Evolutionary conservation across 1,140 invertebrate species (phyloP).

Genomic region (Atta colombica): DNA sequence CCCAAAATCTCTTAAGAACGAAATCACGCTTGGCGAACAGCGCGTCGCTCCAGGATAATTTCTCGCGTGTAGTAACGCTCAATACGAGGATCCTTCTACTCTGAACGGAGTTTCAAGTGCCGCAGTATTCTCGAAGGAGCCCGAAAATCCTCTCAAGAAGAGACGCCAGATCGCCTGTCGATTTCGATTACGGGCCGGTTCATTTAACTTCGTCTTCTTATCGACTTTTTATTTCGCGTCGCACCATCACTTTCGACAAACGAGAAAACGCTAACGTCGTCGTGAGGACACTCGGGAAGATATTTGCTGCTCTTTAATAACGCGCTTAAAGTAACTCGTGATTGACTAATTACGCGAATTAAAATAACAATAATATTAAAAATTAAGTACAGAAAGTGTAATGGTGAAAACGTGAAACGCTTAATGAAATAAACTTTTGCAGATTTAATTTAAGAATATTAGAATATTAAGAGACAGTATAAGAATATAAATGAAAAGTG

Average conservation of each 20-base stretch:
- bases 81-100: constrained; percentile 42
- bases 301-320: constrained; percentile 41
- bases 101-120: constrained; percentile 37
- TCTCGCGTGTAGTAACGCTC: constrained; percentile 51
- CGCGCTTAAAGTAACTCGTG: not conserved
- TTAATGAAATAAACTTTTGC: not conserved
- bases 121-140: constrained; percentile 39
- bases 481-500: not conserved
- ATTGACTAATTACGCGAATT: constrained; percentile 15
- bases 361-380: not conserved
- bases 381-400: not conserved
- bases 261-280: constrained; percentile 28
- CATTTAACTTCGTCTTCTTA: constrained; percentile 55
- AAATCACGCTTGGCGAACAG: constrained; percentile 47
- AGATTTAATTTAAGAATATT: not conserved
- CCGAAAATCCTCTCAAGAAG: constrained; percentile 29
- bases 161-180: constrained; percentile 43
- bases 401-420: not conserved
- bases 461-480: not conserved
- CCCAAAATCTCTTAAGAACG: constrained; percentile 57
- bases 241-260: not conserved
- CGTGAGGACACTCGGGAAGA: not conserved
- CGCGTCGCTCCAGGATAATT: constrained; percentile 47
- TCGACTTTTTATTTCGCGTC: constrained; percentile 44
- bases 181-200: constrained; percentile 56